Conservation (phyloP, 2,888 invertebrate species). For the Eupsilia transversa region DNA sequence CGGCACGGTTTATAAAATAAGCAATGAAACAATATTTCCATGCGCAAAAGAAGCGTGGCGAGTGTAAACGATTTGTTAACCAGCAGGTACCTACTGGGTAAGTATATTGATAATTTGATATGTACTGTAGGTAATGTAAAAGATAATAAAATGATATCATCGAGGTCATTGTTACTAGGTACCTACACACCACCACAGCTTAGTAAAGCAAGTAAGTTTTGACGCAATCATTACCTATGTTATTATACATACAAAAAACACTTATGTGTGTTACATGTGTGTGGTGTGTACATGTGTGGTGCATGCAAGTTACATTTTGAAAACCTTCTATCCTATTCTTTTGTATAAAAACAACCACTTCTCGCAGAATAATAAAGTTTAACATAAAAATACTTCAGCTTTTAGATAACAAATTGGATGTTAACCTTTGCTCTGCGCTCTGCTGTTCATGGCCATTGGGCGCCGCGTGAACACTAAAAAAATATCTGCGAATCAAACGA, state of each 20-base stretch:
- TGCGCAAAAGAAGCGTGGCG: constrained; percentile 7
- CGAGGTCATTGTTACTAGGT: neutral
- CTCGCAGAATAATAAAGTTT: neutral
- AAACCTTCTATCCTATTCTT: neutral
- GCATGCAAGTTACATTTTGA: neutral
- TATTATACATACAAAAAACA: no score
- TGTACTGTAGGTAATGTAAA: neutral
- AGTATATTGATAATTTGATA: neutral
- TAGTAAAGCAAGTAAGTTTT: no score
- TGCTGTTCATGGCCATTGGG: constrained; percentile 7
- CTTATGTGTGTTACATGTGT: no score
- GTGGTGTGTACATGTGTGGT: no score
- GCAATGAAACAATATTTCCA: constrained; percentile 6
- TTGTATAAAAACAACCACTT: neutral
- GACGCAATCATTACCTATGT: no score
- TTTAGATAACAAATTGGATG: constrained; percentile 17
- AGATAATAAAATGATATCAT: constrained; percentile 1
- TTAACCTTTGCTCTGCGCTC: constrained; percentile 27
- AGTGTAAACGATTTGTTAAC: constrained; percentile 17
- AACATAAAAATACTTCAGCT: neutral
- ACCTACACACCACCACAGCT: neutral
- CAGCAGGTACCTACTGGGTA: neutral
- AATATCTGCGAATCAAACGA: neutral
- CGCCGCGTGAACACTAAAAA: neutral
- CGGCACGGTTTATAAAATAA: constrained; percentile 1